Evolutionary conservation across 92 coral and sea anemone species (phyloP), one percentile per base, ranked within the genome.

Genomic region (Porites cylindrica): DNA sequence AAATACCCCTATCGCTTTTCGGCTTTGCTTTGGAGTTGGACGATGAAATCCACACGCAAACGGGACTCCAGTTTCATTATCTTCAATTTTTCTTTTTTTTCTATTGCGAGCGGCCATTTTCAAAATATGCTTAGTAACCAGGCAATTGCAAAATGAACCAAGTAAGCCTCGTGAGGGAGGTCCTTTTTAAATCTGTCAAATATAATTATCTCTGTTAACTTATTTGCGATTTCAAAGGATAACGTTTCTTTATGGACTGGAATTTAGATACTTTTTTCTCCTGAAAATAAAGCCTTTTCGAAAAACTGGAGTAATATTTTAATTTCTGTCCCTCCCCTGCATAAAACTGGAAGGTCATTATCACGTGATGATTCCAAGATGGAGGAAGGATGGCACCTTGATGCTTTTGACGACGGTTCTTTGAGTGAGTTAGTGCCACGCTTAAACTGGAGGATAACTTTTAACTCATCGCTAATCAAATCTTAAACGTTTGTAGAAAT

Each of bases 381-480:
- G 99, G 98, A 87, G 90, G 98, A 95, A 53, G 93, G 96, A 10
- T 95, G 99, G 99, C 93, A 90, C 47, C 72, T 95, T 11, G 99
- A 97, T 63, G 98, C 99, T 1, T 97, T 97, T 43, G 98, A 95
- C 77, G 98, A 97, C 76, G 99, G 99, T 84, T 97, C 99, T 65
- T 89, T 95, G 59, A 93, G 99, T 97, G 85, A 88, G 99, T 97
- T 64, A 68, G 17, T 60, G 47, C 5, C 47, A 70, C 76, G 60
- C 67, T 18, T 38, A 14, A 67, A 32, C 23, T 9, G 20, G 19
- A 0, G n/a, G 3, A 52, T 38, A 9, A 52, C 17, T 11, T 47
- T 3, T 18, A 6, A 0, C 17, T 6, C 47, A 24, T 14, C 23
- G 7, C 17, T 86, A 50, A 75, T 69, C 51, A 7, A 72, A 62